These are phyloP conservation scores for Diplosoma virens DNA, from an alignment of 23 tunicate genomes.

Conservation along the genomic window DNA sequence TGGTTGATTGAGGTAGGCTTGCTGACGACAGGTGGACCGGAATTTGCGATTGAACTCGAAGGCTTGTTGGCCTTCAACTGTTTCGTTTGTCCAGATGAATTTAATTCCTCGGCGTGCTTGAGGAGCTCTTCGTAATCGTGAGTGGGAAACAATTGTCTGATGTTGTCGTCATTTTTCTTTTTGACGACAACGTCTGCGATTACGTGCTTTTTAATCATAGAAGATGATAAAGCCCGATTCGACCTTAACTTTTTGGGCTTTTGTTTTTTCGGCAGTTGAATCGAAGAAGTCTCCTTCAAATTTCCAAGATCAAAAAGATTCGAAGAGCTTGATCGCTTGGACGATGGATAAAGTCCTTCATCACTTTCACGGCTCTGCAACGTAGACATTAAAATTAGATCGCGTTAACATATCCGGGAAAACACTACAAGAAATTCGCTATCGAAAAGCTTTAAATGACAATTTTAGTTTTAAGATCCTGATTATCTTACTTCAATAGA, in stretches of 20 bases:
- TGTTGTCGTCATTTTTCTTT: not conserved
- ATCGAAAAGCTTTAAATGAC: too few species aligned
- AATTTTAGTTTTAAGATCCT: too few species aligned
- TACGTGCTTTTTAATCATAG: not conserved
- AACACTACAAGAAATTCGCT: too few species aligned
- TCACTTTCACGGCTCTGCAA: too few species aligned
- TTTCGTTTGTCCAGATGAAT: not conserved
- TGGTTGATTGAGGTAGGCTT: not conserved
- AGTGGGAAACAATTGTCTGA: not conserved
- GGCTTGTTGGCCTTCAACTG: not conserved
- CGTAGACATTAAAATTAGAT: too few species aligned
- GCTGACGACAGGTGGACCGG: not conserved
- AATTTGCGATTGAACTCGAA: not conserved
- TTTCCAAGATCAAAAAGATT: too few species aligned
- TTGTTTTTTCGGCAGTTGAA: not conserved
- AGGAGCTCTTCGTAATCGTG: slow-evolving; percentile 45
- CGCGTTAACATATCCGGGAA: too few species aligned
- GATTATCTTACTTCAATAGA: too few species aligned
- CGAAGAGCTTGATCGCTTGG: too few species aligned
- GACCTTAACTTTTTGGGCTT: not conserved
- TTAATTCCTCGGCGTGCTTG: slow-evolving; percentile 44
- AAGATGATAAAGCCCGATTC: not conserved
- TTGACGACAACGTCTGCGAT: not conserved
- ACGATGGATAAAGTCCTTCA: too few species aligned
- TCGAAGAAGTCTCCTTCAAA: too few species aligned